phyloP scores from a whole-genome alignment of 2,113 vertebrate genomes.

The Eulemur macaco region DNA sequence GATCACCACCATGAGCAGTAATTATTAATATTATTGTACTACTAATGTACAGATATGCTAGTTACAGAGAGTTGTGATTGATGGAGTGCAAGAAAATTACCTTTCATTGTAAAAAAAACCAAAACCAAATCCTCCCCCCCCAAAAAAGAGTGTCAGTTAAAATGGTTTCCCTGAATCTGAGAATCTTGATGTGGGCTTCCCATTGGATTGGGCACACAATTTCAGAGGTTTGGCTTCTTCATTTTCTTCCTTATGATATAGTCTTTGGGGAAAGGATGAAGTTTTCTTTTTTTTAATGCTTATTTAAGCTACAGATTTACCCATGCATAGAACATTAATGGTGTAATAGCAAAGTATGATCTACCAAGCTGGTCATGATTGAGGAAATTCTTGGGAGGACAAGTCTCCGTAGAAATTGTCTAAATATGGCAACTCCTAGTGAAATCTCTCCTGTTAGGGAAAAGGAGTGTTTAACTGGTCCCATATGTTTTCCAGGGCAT shows the following conservation, averaged over 20 bases:
- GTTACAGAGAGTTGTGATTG: not conserved
- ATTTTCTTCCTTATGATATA: not conserved
- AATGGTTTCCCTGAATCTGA: not conserved
- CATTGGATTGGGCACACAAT: not conserved
- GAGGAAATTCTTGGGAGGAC: conserved; percentile 48
- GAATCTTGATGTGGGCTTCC: not conserved
- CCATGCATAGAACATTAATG: conserved; percentile 14
- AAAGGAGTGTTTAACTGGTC: conserved; percentile 54
- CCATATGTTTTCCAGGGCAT: conserved; percentile 60
- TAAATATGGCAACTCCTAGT: conserved; percentile 58
- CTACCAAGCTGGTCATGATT: conserved; percentile 32
- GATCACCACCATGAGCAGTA: not conserved
- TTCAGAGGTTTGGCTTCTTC: not conserved
- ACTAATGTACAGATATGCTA: not conserved
- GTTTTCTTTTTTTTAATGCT: not conserved
- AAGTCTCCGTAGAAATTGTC: conserved; percentile 54
- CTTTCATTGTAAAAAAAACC: not conserved
- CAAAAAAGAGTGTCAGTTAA: not conserved
- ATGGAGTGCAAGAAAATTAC: not conserved
- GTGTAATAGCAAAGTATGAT: conserved; percentile 13
- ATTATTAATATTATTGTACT: not conserved
- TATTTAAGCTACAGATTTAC: conserved; percentile 51
- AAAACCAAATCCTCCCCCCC: not conserved
- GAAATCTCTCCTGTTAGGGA: conserved; percentile 49
- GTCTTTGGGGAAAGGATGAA: conserved; percentile 19